Percentiles rank a stretch among this genome's conserved stretches.
Evolutionary conservation across 2,888 invertebrate genomes (phyloP).

Genomic region (Orchesella flavescens): DNA sequence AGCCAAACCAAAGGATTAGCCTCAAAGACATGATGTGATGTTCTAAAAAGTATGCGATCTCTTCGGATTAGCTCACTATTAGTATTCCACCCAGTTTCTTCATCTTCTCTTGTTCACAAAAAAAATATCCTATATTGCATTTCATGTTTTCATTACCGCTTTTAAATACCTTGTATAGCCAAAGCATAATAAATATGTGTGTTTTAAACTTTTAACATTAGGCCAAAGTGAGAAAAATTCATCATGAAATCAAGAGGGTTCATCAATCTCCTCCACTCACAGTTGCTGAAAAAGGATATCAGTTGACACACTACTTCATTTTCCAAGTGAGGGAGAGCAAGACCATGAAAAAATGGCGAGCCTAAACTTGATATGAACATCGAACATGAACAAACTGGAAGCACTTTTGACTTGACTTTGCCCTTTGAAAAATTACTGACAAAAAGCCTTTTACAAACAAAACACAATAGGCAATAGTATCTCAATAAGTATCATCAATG

Average conservation of each 20-base stretch:
- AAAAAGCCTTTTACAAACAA: conserved; percentile 6
- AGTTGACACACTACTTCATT: conserved; percentile 32
- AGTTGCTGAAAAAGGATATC: conserved; percentile 48
- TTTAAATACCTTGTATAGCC: too few relatives aligned
- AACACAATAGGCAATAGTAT: conserved; percentile 11
- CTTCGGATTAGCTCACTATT: background rate
- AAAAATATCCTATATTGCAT: too few relatives aligned
- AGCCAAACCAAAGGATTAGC: conserved; percentile 18
- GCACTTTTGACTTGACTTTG: conserved; percentile 22
- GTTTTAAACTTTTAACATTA: too few relatives aligned
- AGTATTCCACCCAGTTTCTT: conserved; percentile 11
- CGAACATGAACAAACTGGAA: too few relatives aligned
- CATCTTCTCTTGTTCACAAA: background rate
- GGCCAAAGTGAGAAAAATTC: too few relatives aligned
- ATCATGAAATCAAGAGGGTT: background rate
- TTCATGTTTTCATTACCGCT: too few relatives aligned
- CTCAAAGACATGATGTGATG: background rate
- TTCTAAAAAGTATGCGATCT: background rate
- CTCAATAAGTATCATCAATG: background rate
- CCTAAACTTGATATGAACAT: background rate
- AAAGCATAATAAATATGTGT: too few relatives aligned
- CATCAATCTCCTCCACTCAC: background rate
- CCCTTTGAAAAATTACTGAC: conserved; percentile 33
- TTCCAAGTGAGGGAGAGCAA: conserved; percentile 19
- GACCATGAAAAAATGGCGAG: conserved; percentile 2